Base-by-base conservation (phyloP, 2,113 vertebrate genomes). In the Turdus rufiventris region DNA sequence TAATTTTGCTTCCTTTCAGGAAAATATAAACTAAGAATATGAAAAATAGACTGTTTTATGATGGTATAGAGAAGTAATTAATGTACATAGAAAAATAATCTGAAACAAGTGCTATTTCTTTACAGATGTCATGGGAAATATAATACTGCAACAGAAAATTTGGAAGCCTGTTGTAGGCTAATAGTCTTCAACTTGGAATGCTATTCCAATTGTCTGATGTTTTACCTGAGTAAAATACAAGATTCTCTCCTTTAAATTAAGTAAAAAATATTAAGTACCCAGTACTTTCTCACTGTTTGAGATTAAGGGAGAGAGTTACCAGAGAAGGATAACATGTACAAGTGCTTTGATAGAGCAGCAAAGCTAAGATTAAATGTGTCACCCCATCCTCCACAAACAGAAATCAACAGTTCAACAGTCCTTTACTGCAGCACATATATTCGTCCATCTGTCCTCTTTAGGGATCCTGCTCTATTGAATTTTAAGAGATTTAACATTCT, bases 401-500 rank as follows among this genome's bases (percentile, higher is more conserved):
- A 58, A 78, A 58, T 15, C 38, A 68, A 50, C 53, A 82, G 71
- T 13, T 31, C 24, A 56, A 45, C 8, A 47, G 10, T 25, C n/a
- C 33, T 80, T 54, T 50, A 31, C 65, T 93, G 58, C 57, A 84
- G 45, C 33, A 77, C 18, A 61, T 5, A 2, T 68, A 57, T 63
- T 75, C 5, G 12, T 68, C 25, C 47, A 89, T 61, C 48, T 66
- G 25, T 60, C 60, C 53, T 88, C 76, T 51, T 91, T 54, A 75
- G 26, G 63, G 50, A 33, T 56, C 58, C 21, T 43, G n/a, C 45
- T 89, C 40, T 74, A 65, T 3, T 63, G 54, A 73, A 82, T 83
- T 88, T 73, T 95, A 95, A 51, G 33, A 71, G 14, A 82, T 93
- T 95, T 89, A 96, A 92, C 85, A 15, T 94, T 96, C 89, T 95